Percentiles rank a stretch among this genome's conserved stretches.
phyloP scores from a whole-genome alignment of 2,797 vertebrate species.

The Oceanodroma leucorhoa region DNA sequence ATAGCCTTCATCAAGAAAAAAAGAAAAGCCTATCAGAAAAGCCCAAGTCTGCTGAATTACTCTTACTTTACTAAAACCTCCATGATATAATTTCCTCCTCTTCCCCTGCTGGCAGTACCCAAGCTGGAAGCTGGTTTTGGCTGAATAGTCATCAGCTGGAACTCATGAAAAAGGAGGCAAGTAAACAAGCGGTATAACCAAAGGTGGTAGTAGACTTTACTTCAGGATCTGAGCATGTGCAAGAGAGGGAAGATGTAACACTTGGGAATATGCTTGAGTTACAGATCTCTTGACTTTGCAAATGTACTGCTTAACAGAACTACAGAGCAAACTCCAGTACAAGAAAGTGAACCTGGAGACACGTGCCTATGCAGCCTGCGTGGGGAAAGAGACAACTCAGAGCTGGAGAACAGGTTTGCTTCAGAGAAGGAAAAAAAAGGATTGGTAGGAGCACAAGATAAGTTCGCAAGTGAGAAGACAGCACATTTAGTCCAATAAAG shows the following conservation, averaged over 20 bases:
- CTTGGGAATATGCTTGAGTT: neutral
- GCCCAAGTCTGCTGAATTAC: neutral
- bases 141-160: neutral
- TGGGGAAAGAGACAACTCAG: neutral
- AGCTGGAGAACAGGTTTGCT: neutral
- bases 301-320: neutral
- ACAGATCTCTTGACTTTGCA: neutral
- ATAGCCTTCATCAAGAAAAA: neutral
- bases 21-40: neutral
- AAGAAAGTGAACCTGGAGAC: neutral
- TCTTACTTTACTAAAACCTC: neutral
- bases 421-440: neutral
- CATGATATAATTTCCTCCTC: neutral
- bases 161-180: neutral
- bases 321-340: neutral
- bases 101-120: neutral
- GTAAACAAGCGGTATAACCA: neutral
- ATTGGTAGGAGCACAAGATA: neutral
- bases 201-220: neutral
- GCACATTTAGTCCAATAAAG: neutral
- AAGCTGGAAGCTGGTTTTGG: neutral
- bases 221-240: neutral
- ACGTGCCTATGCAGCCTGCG: fast-evolving
- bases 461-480: neutral
- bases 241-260: neutral